Conservation (phyloP, 2,888 invertebrate genomes). For the Scrobipalpa atriplicella region DNA sequence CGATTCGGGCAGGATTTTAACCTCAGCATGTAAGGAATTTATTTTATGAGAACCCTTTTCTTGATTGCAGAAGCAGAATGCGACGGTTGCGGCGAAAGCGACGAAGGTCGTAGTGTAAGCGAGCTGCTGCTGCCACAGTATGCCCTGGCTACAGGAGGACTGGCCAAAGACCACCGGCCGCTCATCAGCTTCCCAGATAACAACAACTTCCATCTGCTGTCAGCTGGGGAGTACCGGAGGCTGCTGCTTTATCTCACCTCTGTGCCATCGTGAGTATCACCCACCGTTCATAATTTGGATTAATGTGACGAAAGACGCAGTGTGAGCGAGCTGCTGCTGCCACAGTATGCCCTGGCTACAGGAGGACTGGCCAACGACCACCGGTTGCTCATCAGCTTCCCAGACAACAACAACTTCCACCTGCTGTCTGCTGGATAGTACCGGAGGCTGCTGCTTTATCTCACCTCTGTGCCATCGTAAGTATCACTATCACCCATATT, state of each 20-base stretch:
- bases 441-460: conserved; percentile 94
- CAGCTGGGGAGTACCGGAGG: conserved; percentile 94
- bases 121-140: conserved; percentile 94
- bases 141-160: conserved; percentile 95
- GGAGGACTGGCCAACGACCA: conserved; percentile 97
- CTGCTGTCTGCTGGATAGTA: conserved; percentile 93
- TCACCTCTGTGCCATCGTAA: conserved; percentile 98
- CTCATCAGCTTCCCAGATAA: conserved; percentile 97
- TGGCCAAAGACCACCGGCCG: conserved; percentile 96
- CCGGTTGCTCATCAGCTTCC: conserved; percentile 96
- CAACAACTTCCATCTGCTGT: conserved; percentile 92
- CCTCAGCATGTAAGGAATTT: neutral
- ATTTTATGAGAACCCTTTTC: neutral
- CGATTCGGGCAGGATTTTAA: no score
- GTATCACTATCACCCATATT: no score
- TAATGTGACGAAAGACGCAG: conserved; percentile 88
- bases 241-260: conserved; percentile 97
- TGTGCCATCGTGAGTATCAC: conserved; percentile 97
- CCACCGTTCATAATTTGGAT: no score
- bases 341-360: conserved; percentile 94
- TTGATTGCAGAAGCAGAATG: conserved; percentile 71
- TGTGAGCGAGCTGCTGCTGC: conserved; percentile 93
- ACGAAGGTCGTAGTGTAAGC: conserved; percentile 90
- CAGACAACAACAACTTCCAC: conserved; percentile 95
- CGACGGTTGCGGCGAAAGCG: conserved; percentile 82